phyloP scores from a whole-genome alignment of 1,140 invertebrate species.

The Bombus confusus region DNA sequence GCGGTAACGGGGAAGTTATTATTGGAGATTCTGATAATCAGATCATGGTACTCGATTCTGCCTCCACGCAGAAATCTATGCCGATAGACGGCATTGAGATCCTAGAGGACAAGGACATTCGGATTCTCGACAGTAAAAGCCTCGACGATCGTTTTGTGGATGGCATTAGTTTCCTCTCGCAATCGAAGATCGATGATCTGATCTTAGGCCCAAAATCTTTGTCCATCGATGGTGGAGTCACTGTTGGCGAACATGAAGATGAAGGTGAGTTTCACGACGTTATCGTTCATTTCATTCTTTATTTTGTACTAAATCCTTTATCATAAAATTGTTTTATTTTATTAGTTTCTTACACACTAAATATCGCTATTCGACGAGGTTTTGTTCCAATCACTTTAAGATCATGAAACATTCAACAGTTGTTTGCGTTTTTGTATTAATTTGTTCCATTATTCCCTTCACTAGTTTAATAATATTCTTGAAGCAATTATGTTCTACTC shows the following conservation, averaged over 20 bases:
- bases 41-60: slow-evolving; percentile 76
- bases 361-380: neutral
- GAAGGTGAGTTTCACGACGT: slow-evolving; percentile 51
- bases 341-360: neutral
- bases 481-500: too few species aligned
- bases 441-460: too few species aligned
- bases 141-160: slow-evolving; percentile 74
- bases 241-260: slow-evolving; percentile 53
- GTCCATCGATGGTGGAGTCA: slow-evolving; percentile 50
- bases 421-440: too few species aligned
- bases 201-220: slow-evolving; percentile 72
- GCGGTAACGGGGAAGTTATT: slow-evolving; percentile 58
- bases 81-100: slow-evolving; percentile 73
- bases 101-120: slow-evolving; percentile 76
- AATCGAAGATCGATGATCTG: slow-evolving; percentile 77
- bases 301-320: neutral
- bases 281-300: neutral
- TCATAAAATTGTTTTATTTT: neutral
- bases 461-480: too few species aligned
- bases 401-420: too few species aligned
- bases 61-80: slow-evolving; percentile 67
- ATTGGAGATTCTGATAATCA: slow-evolving; percentile 70
- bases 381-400: too few species aligned
- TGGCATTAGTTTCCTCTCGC: slow-evolving; percentile 73
- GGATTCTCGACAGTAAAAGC: slow-evolving; percentile 73